A percentile compares a stretch with the other conserved stretches of the same genome.
phyloP scores from a whole-genome alignment of 2,797 vertebrate species.

The Helicolenus hilgendorfi region DNA sequence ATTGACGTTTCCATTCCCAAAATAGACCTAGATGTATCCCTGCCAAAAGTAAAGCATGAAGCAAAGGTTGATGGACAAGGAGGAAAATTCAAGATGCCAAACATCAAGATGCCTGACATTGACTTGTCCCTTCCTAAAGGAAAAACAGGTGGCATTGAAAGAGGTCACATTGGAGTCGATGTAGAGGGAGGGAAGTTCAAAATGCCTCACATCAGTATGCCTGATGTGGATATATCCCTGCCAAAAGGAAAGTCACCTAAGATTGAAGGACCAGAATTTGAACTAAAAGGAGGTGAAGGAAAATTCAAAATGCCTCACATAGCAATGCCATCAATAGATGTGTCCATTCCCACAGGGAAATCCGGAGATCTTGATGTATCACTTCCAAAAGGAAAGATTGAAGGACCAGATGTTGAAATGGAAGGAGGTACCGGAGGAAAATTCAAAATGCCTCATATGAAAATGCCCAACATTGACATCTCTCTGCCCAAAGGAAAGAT shows the following conservation, averaged over 20 bases:
- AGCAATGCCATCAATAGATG: conserved; percentile 61
- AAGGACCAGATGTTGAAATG: background rate
- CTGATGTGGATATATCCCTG: conserved; percentile 59
- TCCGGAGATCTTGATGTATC: conserved; percentile 53
- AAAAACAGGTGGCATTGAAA: conserved; percentile 1
- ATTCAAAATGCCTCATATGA: background rate
- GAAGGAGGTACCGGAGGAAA: background rate
- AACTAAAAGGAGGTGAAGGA: background rate
- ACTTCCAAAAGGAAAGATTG: conserved; percentile 40
- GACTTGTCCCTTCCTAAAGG: conserved; percentile 23
- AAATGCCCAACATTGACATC: background rate
- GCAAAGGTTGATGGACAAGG: conserved; percentile 55
- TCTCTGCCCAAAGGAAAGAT: conserved; percentile 20
- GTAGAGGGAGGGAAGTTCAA: conserved; percentile 32
- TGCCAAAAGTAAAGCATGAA: conserved; percentile 77
- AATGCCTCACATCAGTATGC: conserved; percentile 37
- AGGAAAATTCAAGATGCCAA: conserved; percentile 79
- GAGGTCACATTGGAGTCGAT: background rate
- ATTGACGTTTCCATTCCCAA: conserved; percentile 87
- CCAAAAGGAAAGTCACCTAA: conserved; percentile 32
- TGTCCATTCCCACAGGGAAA: conserved; percentile 29
- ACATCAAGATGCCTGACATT: conserved; percentile 56
- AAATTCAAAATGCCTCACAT: conserved; percentile 33
- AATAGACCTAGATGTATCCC: conserved; percentile 83
- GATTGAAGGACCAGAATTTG: background rate